A percentile compares a stretch with the other conserved stretches of the same genome.
phyloP scores from a whole-genome alignment of 2,888 invertebrate genomes.

The Junonia oenone region DNA sequence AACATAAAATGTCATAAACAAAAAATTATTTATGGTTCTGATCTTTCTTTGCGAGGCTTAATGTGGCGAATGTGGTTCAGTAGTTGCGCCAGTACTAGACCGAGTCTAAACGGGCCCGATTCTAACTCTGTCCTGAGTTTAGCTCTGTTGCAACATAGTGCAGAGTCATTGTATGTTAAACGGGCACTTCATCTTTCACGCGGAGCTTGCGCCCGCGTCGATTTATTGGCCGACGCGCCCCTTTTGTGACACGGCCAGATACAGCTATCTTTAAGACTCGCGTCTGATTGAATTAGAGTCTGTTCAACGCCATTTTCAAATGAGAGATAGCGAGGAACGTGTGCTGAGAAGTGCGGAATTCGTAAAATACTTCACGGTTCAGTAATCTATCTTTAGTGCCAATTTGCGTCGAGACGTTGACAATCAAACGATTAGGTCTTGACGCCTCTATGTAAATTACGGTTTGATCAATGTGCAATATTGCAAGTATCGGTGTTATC shows the following conservation, averaged over 20 bases:
- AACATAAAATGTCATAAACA: slow-evolving; percentile 18
- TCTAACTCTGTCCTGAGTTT: slow-evolving; percentile 44
- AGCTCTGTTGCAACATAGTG: slow-evolving; percentile 47
- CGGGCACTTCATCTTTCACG: slow-evolving; percentile 75
- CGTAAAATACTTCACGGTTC: slow-evolving; percentile 19
- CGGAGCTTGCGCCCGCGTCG: slow-evolving; percentile 51
- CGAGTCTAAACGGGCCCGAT: slow-evolving; percentile 29
- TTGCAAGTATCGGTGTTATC: slow-evolving; percentile 19
- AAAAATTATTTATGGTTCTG: slow-evolving; percentile 12
- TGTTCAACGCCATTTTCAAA: slow-evolving; percentile 27
- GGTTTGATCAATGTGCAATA: slow-evolving; percentile 21
- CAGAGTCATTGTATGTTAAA: slow-evolving; percentile 77
- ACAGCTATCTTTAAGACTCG: slow-evolving; percentile 35
- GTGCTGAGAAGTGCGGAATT: slow-evolving; percentile 10
- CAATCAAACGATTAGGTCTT: slow-evolving; percentile 31
- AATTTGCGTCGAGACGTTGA: slow-evolving; percentile 25
- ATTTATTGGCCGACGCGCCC: slow-evolving; percentile 74
- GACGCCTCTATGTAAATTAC: slow-evolving; percentile 22
- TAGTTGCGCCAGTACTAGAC: slow-evolving; percentile 41
- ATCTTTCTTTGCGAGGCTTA: slow-evolving; percentile 19
- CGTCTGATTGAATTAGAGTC: slow-evolving; percentile 36
- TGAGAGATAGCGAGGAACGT: slow-evolving; percentile 18
- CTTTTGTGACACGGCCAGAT: slow-evolving; percentile 52
- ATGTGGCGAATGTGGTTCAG: slow-evolving; percentile 14
- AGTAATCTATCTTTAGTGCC: slow-evolving; percentile 26